Evolutionary conservation across 1,140 invertebrate species (phyloP), one percentile per base, ranked within the genome.

Genomic region (Melipona quadrifasciata): DNA sequence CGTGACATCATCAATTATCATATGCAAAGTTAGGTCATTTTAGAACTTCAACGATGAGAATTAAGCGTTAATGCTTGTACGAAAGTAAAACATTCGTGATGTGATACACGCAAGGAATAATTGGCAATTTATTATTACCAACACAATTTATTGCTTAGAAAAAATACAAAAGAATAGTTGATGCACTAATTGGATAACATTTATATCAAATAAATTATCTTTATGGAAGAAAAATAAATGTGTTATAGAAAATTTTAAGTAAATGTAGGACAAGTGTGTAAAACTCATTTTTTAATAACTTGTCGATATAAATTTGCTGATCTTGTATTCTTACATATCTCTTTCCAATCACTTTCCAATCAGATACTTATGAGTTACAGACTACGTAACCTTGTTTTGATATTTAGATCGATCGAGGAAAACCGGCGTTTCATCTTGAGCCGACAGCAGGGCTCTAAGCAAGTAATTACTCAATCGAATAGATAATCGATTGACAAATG

Each of bases 1-100:
- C 76, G 82, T 90, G 89, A 90, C 82, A 80, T 90, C 85, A 90
- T 85, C 79, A 76, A 90, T 90, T 90, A 87, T 73, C 39, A 79
- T 86, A 67, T 27, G 34, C 21, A 55, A 84, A 78, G 34, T 81
- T 82, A 80, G 34, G 71, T 58, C 85, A 79, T 39, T 31, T 82
- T 53, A 51, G 47, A 65, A 78, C 24, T 65, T 51, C 21, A 64
- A 27, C 39, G 24, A 19, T 34, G 24, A 77, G 24, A 58, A 72
- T 27, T 72, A 27, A 10, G 17, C 12, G 8, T 72, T 72, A 51
- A 51, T 72, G 24, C 19, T 14, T 11, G 19, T 21, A 67, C 19
- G 27, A 1, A 12, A 67, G 31, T 19, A 67, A 67, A 34, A 8
- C 17, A 21, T 24, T 61, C 58, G 58, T n/a, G 24, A 61, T n/a